A percentile compares a stretch with the other conserved stretches of the same genome.
phyloP scores from a whole-genome alignment of 1,140 invertebrate genomes.

The Calosoma granatense region DNA sequence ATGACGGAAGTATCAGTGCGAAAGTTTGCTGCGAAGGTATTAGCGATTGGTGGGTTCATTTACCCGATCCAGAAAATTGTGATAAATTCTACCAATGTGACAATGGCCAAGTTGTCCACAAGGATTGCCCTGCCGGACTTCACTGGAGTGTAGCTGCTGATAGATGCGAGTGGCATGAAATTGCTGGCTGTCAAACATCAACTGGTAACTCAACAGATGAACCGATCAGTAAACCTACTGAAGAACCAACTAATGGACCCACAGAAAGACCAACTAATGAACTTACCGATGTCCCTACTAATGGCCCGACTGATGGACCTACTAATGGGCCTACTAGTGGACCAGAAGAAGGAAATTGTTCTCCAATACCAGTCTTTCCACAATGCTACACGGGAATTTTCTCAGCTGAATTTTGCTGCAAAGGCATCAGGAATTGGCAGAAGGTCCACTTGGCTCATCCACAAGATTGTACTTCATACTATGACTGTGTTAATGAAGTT shows the following conservation, averaged over 20 bases:
- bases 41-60: conserved; percentile 1
- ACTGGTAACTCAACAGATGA: conserved; percentile 14
- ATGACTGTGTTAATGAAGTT: conserved; percentile 26
- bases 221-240: no score
- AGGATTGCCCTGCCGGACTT: conserved; percentile 18
- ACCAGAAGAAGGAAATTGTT: not conserved
- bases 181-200: conserved; percentile 20
- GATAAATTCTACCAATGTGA: conserved; percentile 30
- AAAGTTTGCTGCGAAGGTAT: not conserved
- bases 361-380: conserved; percentile 5
- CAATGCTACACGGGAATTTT: conserved; percentile 25
- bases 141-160: conserved; percentile 20
- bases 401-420: conserved; percentile 26
- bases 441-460: conserved; percentile 23
- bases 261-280: no score
- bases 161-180: conserved; percentile 23
- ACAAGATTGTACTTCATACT: conserved; percentile 25
- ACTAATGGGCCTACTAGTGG: no score
- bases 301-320: no score
- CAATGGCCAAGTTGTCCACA: conserved; percentile 19
- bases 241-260: no score
- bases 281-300: no score
- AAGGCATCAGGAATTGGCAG: conserved; percentile 21
- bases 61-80: conserved; percentile 24
- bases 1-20: not conserved